phyloP scores from a whole-genome alignment of 2,797 vertebrate genomes.

The Tarsius wallacei region DNA sequence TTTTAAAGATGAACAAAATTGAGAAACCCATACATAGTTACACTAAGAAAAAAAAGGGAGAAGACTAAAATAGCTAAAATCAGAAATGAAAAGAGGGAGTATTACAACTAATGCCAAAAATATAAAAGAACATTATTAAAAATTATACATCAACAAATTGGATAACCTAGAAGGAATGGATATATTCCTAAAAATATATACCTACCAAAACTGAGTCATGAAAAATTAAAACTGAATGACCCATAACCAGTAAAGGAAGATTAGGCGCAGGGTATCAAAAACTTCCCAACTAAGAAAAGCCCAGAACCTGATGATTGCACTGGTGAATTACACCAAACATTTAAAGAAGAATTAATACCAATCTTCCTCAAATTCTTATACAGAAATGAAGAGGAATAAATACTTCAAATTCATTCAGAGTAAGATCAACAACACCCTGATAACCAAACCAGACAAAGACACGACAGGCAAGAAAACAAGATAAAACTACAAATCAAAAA shows the following conservation, averaged over 20 bases:
- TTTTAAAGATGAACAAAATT: background rate
- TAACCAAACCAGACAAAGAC: background rate
- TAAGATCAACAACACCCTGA: background rate
- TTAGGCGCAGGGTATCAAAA: background rate
- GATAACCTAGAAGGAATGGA: background rate
- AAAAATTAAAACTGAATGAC: background rate
- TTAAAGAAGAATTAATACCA: background rate
- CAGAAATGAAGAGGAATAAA: background rate
- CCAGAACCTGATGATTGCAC: background rate
- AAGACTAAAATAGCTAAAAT: background rate
- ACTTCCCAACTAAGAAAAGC: background rate
- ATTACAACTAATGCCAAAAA: background rate
- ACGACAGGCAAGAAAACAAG: background rate
- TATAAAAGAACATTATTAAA: background rate
- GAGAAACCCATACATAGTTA: background rate
- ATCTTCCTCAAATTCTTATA: background rate
- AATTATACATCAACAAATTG: background rate
- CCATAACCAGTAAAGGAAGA: background rate
- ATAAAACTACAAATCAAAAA: conserved; percentile 13
- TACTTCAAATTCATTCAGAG: background rate
- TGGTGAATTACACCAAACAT: background rate
- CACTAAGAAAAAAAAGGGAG: background rate
- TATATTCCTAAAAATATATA: background rate
- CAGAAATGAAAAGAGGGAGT: background rate
- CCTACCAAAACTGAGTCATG: background rate